Evolutionary conservation across 2,888 invertebrate species (phyloP), one percentile per base, ranked within the genome.

Genomic region (Flexamia atlantica): DNA sequence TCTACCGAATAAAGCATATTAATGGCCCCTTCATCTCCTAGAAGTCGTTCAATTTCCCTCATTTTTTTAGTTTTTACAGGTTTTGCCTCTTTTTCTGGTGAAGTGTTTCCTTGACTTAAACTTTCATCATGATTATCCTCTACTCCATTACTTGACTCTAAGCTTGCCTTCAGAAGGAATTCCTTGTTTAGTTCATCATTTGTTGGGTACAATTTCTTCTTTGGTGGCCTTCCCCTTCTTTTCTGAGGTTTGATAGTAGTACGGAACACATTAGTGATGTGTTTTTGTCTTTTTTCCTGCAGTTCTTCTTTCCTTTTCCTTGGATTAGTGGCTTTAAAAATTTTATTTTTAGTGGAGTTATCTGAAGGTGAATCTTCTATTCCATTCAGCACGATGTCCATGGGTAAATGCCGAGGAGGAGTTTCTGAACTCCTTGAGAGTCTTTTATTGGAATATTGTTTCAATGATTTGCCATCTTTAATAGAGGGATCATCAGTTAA

Each of bases 1-100:
- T 96, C 95, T 0, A 97, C 92, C 28, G 96, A 95, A 88, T 95
- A 96, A 60, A 97, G 91, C 94, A 97, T 95, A 90, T 97, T 97
- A 0, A 96, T 95, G 2, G 97, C 96, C 0, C 97, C 97, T 89
- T 97, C 97, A 89, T 97, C 97, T 90, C 95, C 95, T 85, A 97
- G 90, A 80, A 97, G 90, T 85, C 92, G 93, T 88, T 96, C 96
- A 81, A 97, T 92, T 91, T 97, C 97, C 25, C 93, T 92, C 83
- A 93, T 90, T 28, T 86, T 86, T 84, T 85, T 84, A 0, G 86
- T 83, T 74, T 83, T 83, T 72, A 72, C 0, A 10, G 57, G 50
- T 20, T 83, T 14, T 20, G 46, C 72, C 28, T 50, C 36, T 28
- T 68, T 83, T 14, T 82, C 83, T 7, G 84, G 46, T 17, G 72